Base-by-base conservation (phyloP, 2,797 vertebrate genomes). In the Neoniphon sammara region DNA sequence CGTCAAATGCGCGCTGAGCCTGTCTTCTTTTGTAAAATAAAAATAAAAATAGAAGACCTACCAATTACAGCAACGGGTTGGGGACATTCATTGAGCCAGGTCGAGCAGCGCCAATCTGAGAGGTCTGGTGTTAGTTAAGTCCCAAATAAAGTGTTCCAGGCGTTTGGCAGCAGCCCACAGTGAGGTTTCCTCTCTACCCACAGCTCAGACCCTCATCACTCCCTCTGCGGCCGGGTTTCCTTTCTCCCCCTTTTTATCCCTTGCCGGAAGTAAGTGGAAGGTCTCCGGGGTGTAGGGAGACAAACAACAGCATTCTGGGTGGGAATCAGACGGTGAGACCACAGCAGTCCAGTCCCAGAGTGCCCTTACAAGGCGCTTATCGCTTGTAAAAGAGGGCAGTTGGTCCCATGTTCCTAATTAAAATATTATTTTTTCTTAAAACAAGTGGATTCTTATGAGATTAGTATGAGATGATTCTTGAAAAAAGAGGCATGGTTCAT, bases 191-290 rank as follows among this genome's bases (percentile, higher is more conserved):
- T 56, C 39, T 71, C 11, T 12, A 18, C 4, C 31, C 11, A 49
- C 49, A 17, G 58, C 73, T 74, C 10, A 71, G 77, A 88, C 75
- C 84, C 54, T 82, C 53, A 77, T 85, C 73, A 76, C 30, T 62
- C 2, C 20, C n/a, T 50, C 49, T 73, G 23, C 9, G 70, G 30
- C 14, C 17, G 4, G 0, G 21, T 74, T 85, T 90, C 75, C 49
- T 73, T n/a, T 12, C 0, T 66, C 36, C 66, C 2, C 44, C 44
- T 63, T 12, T 53, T 21, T 8, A 20, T 27, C 25, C 84, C 82
- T 82, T 85, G 81, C 83, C 17, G 71, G 79, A 87, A 73, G 34
- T 73, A 68, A 69, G 62, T 67, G 89, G 88, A 56, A 11, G 70
- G 83, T 36, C 76, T 77, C 1, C 18, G 2, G 12, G 36, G 9